These are phyloP conservation scores for Patiria miniata DNA, from an alignment of 35 echinoderm and acorn worm species.

Conservation along the genomic window DNA sequence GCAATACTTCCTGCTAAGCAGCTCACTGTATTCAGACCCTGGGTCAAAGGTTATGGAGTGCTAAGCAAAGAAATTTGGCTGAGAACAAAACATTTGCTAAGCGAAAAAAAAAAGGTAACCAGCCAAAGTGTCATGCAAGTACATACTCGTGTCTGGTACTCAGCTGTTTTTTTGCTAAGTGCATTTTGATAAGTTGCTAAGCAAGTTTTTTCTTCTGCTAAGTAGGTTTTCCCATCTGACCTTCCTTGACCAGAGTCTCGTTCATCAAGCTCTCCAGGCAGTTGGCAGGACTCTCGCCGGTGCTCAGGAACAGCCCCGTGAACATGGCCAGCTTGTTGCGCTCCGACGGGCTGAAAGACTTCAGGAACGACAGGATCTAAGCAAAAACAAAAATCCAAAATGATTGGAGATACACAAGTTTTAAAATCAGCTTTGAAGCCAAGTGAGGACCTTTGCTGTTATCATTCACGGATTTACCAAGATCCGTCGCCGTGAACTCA, in stretches of 20 bases:
- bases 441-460: neutral
- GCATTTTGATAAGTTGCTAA: too few species aligned
- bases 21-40: too few species aligned
- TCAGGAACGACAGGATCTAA: constrained; percentile 94
- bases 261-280: constrained; percentile 77
- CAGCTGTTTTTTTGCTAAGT: too few species aligned
- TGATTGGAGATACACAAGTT: too few species aligned
- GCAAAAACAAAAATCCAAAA: too few species aligned
- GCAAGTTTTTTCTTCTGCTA: neutral
- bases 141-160: too few species aligned
- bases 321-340: constrained; percentile 91
- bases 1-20: too few species aligned
- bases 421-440: neutral
- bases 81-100: too few species aligned
- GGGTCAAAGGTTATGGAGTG: too few species aligned
- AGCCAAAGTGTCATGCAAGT: too few species aligned
- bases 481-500: neutral
- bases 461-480: neutral
- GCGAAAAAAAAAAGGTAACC: too few species aligned
- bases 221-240: constrained; percentile 40
- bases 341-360: constrained; percentile 65
- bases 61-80: too few species aligned
- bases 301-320: constrained; percentile 66
- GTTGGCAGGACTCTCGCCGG: constrained; percentile 62
- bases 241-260: constrained; percentile 93